phyloP scores from a whole-genome alignment of 2,797 vertebrate genomes.

The Pantherophis alleghaniensis region DNA sequence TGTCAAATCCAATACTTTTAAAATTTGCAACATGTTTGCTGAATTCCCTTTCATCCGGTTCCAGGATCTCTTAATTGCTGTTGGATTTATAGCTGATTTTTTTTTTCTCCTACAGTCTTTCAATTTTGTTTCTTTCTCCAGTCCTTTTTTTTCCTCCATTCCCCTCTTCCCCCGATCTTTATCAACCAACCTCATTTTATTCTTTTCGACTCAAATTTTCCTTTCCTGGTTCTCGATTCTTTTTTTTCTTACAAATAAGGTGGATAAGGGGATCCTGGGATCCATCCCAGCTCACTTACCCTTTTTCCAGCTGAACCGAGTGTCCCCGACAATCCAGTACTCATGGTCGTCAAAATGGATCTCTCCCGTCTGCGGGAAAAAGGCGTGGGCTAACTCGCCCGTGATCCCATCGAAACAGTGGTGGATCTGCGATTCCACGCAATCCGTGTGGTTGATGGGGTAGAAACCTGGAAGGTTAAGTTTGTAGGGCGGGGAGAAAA shows the following conservation, averaged over 20 bases:
- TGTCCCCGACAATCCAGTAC: slow-evolving; percentile 95
- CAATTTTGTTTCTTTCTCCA: background rate
- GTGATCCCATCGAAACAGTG: slow-evolving; percentile 97
- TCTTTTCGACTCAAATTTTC: background rate
- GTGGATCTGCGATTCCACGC: slow-evolving; percentile 86
- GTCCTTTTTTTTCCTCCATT: background rate
- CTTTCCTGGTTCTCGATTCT: background rate
- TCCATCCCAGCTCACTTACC: slow-evolving; percentile 63
- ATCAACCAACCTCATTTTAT: background rate
- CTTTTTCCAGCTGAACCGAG: slow-evolving; percentile 97
- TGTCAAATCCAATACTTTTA: background rate
- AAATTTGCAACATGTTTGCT: background rate
- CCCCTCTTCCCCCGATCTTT: background rate
- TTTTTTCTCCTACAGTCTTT: background rate
- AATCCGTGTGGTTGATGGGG: slow-evolving; percentile 93
- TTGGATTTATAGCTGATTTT: background rate
- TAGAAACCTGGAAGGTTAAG: slow-evolving; percentile 84
- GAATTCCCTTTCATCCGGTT: background rate
- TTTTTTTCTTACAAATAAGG: background rate
- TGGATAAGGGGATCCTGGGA: background rate
- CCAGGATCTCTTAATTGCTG: background rate
- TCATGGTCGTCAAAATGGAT: slow-evolving; percentile 97
- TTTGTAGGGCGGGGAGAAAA: background rate
- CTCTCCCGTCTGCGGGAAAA: slow-evolving; percentile 92
- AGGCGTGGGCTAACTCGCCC: slow-evolving; percentile 93